Evolutionary conservation across 2,113 vertebrate species (phyloP), one percentile per base, ranked within the genome.

Genomic region (Hylia prasina): DNA sequence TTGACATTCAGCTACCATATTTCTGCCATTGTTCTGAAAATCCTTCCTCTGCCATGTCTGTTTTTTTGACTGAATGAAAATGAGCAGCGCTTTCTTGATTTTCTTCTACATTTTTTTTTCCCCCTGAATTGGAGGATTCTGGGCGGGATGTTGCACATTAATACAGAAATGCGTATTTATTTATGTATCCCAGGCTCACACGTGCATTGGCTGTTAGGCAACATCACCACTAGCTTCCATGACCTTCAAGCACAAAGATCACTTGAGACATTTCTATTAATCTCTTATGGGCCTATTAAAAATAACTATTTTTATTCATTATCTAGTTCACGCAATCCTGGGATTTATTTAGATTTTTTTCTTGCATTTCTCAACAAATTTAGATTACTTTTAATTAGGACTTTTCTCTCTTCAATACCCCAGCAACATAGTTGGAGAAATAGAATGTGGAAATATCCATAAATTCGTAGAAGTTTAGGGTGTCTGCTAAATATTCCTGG

Each of bases 401-500:
- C 57, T 96, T 97, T 97, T 98, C 44, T 97, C 81, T 97, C 95
- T 97, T 96, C 87, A 89, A 27, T 96, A 93, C 66, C 68, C 51
- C 76, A 97, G 91, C 81, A 97, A 93, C 91, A 71, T 95, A 96
- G 68, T 84, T 96, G 76, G 70, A 76, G 96, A 96, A 96, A 94
- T 76, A 97, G 72, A 97, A 91, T 96, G 90, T 89, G 73, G 93
- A 97, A 97, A 98, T 97, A 96, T 86, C 94, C 28, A 68, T 94
- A 96, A 97, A 97, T 90, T 73, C 73, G 83, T 83, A 96, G 95
- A n/a, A 94, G 65, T 72, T 97, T 96, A 96, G 71, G 60, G 37
- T 72, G 66, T 96, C 60, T 94, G 68, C 92, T 98, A 97, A 98
- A 97, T 98, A 98, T 97, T 97, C 94, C 97, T 97, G 54, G 82